Percentiles rank a stretch among this genome's conserved stretches.
Conservation (phyloP, 2,797 vertebrate species). For the Taeniopygia guttata region DNA sequence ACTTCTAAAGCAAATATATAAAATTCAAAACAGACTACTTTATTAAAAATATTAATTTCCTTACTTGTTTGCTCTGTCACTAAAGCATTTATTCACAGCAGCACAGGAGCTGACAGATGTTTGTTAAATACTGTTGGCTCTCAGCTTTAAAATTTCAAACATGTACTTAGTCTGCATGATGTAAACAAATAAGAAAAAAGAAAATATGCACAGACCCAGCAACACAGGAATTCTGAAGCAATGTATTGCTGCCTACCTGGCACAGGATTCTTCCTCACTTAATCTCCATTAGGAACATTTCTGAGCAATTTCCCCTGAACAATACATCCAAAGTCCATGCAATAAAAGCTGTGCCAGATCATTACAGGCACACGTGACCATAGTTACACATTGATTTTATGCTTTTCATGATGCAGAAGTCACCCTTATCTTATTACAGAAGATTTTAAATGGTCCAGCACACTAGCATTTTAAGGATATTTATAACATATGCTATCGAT, state of each 20-base stretch:
- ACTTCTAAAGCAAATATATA: neutral
- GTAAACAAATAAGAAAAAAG: neutral
- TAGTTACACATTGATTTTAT: slow-evolving; percentile 42
- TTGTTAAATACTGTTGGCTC: neutral
- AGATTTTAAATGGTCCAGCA: neutral
- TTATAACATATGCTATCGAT: neutral
- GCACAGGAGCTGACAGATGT: neutral
- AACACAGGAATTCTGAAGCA: neutral
- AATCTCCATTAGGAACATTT: slow-evolving; percentile 39
- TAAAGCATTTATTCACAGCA: neutral
- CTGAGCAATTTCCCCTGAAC: slow-evolving; percentile 46
- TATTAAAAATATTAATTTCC: neutral
- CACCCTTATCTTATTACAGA: neutral
- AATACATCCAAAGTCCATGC: slow-evolving; percentile 44
- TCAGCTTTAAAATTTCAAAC: neutral
- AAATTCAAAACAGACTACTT: neutral
- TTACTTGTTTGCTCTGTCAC: neutral
- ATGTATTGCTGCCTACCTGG: neutral
- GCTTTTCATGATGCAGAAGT: neutral
- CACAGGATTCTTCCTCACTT: neutral
- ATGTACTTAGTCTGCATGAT: neutral
- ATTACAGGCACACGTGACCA: neutral
- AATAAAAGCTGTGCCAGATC: slow-evolving; percentile 41
- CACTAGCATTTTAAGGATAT: neutral
- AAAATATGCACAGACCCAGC: neutral